Percentiles rank a stretch among this genome's conserved stretches.
Conservation (phyloP, 2,888 invertebrate genomes). For the Acanthopleura granulata region DNA sequence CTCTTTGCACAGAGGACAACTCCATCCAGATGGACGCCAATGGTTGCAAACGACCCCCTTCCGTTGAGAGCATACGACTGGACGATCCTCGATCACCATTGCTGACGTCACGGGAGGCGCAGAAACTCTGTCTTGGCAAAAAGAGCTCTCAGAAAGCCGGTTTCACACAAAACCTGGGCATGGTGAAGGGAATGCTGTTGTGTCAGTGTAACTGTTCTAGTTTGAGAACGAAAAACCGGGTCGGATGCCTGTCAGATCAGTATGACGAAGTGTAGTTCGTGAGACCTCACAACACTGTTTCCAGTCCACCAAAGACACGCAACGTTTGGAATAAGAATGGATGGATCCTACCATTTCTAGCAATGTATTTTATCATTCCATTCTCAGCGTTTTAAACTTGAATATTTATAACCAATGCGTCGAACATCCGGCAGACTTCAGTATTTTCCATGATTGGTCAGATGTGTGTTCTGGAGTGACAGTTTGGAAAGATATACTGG, state of each 20-base stretch:
- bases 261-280: slow-evolving; percentile 8
- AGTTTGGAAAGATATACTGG: too few species aligned
- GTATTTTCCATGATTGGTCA: too few species aligned
- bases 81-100: slow-evolving; percentile 11
- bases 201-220: slow-evolving; percentile 16
- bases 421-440: too few species aligned
- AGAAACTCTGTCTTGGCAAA: background rate
- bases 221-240: slow-evolving; percentile 8
- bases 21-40: background rate
- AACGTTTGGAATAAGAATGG: too few species aligned
- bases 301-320: too few species aligned
- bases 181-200: background rate
- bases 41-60: slow-evolving; percentile 1
- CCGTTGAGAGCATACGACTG: slow-evolving; percentile 14
- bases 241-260: background rate
- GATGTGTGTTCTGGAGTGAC: too few species aligned
- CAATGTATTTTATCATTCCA: too few species aligned
- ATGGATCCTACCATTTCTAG: too few species aligned
- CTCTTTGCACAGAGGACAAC: background rate
- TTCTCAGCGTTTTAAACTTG: too few species aligned
- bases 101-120: background rate
- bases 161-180: background rate
- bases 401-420: too few species aligned
- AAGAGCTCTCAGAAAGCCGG: background rate
- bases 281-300: too few species aligned